Percentiles rank a stretch among this genome's conserved stretches.
phyloP scores from a whole-genome alignment of 2,888 invertebrate genomes.

The Drosophila meridionalis region DNA sequence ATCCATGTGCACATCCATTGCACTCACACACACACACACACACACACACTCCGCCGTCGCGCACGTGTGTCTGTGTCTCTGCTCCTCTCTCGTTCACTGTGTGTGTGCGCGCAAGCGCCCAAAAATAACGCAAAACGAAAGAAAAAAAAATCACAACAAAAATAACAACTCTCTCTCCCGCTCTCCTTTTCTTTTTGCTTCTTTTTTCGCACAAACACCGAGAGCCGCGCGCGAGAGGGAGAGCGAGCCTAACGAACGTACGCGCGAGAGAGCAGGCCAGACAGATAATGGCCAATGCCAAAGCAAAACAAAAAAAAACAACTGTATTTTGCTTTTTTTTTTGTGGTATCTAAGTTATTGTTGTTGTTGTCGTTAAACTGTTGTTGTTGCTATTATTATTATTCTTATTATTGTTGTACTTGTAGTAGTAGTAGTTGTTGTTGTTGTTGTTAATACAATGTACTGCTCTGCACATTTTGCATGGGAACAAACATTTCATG shows the following conservation, averaged over 20 bases:
- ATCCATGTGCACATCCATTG: slow-evolving; percentile 54
- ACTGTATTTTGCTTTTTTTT: not conserved
- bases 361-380: slow-evolving; percentile 39
- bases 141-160: slow-evolving; percentile 21
- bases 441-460: slow-evolving; percentile 40
- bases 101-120: slow-evolving; percentile 34
- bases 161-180: slow-evolving; percentile 25
- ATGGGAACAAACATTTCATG: slow-evolving; percentile 53
- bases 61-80: slow-evolving; percentile 28
- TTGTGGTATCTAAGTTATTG: slow-evolving; percentile 44
- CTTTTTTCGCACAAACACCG: slow-evolving; percentile 12
- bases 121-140: slow-evolving; percentile 36
- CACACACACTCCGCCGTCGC: slow-evolving; percentile 24
- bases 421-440: slow-evolving; percentile 21
- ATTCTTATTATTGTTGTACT: slow-evolving; percentile 2
- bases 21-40: slow-evolving; percentile 42
- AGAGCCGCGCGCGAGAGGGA: slow-evolving; percentile 8
- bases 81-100: slow-evolving; percentile 1
- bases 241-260: slow-evolving; percentile 1
- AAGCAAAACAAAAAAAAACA: slow-evolving; percentile 9
- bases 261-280: slow-evolving; percentile 1
- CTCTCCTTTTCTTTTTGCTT: slow-evolving; percentile 11
- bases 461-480: slow-evolving; percentile 52
- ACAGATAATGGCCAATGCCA: slow-evolving; percentile 24
- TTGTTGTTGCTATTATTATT: slow-evolving; percentile 20